Percentiles rank a stretch among this genome's conserved stretches.
These are phyloP conservation scores for Andrena bucephala DNA, from an alignment of 2,888 invertebrate species.

Conservation along the genomic window DNA sequence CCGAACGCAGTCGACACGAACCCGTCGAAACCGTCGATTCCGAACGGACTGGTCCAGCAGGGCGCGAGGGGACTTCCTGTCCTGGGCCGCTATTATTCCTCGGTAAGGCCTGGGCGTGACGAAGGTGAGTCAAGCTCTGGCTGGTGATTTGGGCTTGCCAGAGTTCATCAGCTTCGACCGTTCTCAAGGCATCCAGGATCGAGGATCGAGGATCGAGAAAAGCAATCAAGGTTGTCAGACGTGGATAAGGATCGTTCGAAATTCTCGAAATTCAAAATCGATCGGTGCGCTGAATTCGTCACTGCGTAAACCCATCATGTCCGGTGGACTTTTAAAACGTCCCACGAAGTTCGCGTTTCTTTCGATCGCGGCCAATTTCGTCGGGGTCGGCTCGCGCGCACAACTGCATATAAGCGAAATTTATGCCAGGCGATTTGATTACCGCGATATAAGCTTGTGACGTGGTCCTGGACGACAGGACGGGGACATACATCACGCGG, in stretches of 20 bases:
- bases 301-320: neutral
- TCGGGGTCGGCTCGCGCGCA: constrained; percentile 69
- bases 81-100: constrained; percentile 76
- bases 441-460: constrained; percentile 84
- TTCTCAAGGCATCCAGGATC: no score
- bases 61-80: constrained; percentile 77
- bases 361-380: constrained; percentile 66
- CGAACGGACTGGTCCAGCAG: constrained; percentile 66
- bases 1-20: constrained; percentile 55
- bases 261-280: no score
- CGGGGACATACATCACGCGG: constrained; percentile 83
- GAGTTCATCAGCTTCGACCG: constrained; percentile 6
- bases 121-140: constrained; percentile 54
- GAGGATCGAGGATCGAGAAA: no score
- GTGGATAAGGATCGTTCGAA: no score
- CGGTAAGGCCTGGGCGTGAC: constrained; percentile 81
- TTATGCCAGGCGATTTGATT: constrained; percentile 84
- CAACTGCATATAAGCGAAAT: constrained; percentile 81
- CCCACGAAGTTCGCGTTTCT: constrained; percentile 48
- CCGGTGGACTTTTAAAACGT: constrained; percentile 15
- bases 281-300: neutral
- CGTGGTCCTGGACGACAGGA: constrained; percentile 82
- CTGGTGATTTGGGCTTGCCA: constrained; percentile 59
- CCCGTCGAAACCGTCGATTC: constrained; percentile 74
- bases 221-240: no score